Conservation (phyloP, 2,113 vertebrate species). For the Ptyas mucosa region DNA sequence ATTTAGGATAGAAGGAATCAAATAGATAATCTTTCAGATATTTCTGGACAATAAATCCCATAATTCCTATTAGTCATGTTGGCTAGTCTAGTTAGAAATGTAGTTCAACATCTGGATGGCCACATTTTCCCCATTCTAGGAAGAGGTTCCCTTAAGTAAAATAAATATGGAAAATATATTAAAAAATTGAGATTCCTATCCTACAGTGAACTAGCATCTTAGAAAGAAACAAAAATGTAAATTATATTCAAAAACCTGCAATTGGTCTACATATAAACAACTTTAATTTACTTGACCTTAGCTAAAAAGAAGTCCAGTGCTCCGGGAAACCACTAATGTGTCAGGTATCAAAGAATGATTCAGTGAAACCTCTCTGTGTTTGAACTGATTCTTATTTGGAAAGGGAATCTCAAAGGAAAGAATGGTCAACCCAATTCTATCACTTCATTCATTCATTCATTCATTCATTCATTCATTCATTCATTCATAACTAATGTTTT, state of each 20-base stretch:
- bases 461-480: neutral
- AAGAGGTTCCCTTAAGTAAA: neutral
- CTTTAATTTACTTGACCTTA: neutral
- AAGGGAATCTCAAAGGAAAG: neutral
- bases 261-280: neutral
- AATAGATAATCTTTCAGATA: neutral
- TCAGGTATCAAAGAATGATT: neutral
- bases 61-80: neutral
- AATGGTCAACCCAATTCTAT: neutral
- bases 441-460: neutral
- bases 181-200: neutral
- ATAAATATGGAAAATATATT: neutral
- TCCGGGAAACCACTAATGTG: neutral
- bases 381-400: neutral
- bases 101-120: neutral
- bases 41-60: neutral
- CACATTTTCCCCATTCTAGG: neutral
- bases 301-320: neutral
- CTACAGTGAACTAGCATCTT: neutral
- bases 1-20: neutral
- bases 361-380: neutral
- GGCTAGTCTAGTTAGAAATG: neutral
- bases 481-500: neutral
- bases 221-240: neutral
- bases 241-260: neutral